Conservation (phyloP, 2,797 vertebrate species). For the Mormyrops attenuatus region DNA sequence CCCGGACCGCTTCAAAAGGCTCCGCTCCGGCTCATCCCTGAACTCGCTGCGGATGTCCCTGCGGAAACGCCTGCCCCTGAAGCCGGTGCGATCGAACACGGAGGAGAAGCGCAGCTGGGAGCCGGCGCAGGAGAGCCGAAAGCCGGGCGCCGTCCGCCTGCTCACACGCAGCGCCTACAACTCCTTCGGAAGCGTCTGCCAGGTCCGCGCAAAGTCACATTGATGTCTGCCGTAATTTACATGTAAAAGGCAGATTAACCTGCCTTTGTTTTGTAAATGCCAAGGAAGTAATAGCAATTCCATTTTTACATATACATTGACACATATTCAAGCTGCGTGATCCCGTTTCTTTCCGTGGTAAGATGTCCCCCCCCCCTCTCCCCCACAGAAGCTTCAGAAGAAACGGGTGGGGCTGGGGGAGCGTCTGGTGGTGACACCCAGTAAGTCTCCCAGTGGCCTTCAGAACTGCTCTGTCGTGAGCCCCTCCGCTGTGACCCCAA, state of each 20-base stretch:
- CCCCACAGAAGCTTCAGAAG: conserved; percentile 1
- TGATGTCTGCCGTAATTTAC: not conserved
- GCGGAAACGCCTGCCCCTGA: conserved; percentile 75
- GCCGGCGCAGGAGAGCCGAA: not conserved
- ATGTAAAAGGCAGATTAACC: not conserved
- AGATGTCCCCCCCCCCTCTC: not conserved
- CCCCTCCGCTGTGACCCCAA: not conserved
- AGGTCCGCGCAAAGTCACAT: not conserved
- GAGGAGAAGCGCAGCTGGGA: not conserved
- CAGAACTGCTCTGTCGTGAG: not conserved
- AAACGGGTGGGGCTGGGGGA: not conserved
- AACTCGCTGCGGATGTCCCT: conserved; percentile 74
- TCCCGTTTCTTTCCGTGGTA: not conserved
- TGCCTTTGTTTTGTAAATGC: not conserved
- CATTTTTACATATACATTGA: not conserved
- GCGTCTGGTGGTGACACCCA: not conserved
- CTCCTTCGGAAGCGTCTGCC: conserved; percentile 47
- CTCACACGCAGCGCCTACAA: conserved; percentile 71
- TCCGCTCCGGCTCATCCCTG: conserved; percentile 63
- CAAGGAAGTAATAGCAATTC: not conserved
- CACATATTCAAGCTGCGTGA: not conserved
- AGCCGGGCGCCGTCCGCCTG: conserved; percentile 53
- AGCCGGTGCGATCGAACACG: conserved; percentile 54
- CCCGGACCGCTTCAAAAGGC: conserved; percentile 59
- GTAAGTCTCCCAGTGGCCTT: not conserved